These are phyloP conservation scores for Henicopernis longicauda DNA, from an alignment of 2,113 vertebrate genomes.

Conservation along the genomic window DNA sequence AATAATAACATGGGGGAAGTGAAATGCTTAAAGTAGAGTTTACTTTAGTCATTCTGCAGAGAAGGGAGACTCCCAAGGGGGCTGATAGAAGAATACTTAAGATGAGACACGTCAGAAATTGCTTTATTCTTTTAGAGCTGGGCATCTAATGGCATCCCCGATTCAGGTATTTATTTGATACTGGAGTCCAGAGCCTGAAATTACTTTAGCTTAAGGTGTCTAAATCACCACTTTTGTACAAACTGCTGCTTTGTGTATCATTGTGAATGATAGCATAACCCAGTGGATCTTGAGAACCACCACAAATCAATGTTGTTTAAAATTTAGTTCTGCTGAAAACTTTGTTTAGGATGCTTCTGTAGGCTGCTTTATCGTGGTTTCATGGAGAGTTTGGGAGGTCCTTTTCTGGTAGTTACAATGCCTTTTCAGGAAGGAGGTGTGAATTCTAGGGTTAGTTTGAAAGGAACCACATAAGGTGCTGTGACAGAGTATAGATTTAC, in stretches of 20 bases:
- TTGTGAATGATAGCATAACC: neutral
- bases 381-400: neutral
- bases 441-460: neutral
- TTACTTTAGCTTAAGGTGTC: neutral
- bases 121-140: neutral
- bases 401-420: neutral
- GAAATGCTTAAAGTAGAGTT: neutral
- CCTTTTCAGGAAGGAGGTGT: neutral
- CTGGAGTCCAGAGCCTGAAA: neutral
- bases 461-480: neutral
- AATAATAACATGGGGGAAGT: neutral
- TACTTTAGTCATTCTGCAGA: neutral
- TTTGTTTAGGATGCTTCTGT: neutral
- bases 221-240: neutral
- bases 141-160: neutral
- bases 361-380: neutral
- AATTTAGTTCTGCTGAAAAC: neutral
- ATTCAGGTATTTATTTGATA: neutral
- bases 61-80: neutral
- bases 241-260: neutral
- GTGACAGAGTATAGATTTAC: neutral
- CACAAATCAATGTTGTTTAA: neutral
- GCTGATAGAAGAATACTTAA: neutral
- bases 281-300: neutral
- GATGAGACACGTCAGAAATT: neutral